Evolutionary conservation across 2,797 vertebrate species (phyloP).

Genomic region (Chaenodraco wilsoni): DNA sequence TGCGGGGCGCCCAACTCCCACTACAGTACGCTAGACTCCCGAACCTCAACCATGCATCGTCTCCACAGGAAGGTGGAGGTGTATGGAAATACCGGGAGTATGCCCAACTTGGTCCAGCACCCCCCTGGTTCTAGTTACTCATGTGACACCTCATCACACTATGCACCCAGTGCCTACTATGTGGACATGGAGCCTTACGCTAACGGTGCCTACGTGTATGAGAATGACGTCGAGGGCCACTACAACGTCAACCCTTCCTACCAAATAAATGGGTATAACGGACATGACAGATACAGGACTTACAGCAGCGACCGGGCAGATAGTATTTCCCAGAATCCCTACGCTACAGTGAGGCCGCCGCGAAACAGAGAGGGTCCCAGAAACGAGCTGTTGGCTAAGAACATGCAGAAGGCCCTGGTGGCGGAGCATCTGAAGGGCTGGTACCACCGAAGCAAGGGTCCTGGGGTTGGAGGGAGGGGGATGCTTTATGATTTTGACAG

Average conservation of each 20-base stretch:
- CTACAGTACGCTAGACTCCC: slow-evolving; percentile 83
- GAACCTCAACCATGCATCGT: slow-evolving; percentile 86
- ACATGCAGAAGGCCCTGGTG: slow-evolving; percentile 96
- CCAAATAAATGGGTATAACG: slow-evolving; percentile 87
- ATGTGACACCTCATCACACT: slow-evolving; percentile 83
- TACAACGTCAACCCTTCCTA: slow-evolving; percentile 94
- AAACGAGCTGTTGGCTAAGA: slow-evolving; percentile 92
- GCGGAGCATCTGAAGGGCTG: slow-evolving; percentile 95
- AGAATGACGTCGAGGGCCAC: slow-evolving; percentile 94
- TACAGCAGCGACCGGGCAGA: slow-evolving; percentile 88
- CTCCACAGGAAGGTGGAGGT: slow-evolving; percentile 89
- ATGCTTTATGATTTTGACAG: slow-evolving; percentile 86
- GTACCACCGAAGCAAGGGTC: slow-evolving; percentile 92
- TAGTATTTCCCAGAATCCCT: slow-evolving; percentile 90
- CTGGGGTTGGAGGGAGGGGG: slow-evolving; percentile 78
- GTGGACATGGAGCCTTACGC: slow-evolving; percentile 88
- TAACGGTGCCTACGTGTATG: slow-evolving; percentile 89
- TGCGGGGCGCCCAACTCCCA: slow-evolving; percentile 81
- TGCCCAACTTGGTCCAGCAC: slow-evolving; percentile 94
- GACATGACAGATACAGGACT: slow-evolving; percentile 86
- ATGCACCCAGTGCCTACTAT: slow-evolving; percentile 86
- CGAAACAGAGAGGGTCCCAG: slow-evolving; percentile 86
- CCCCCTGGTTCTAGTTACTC: slow-evolving; percentile 84
- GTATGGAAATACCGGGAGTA: slow-evolving; percentile 91
- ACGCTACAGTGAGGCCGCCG: slow-evolving; percentile 92